Evolutionary conservation across 2,888 invertebrate genomes (phyloP).

Genomic region (Brachynemurus nebulosus): DNA sequence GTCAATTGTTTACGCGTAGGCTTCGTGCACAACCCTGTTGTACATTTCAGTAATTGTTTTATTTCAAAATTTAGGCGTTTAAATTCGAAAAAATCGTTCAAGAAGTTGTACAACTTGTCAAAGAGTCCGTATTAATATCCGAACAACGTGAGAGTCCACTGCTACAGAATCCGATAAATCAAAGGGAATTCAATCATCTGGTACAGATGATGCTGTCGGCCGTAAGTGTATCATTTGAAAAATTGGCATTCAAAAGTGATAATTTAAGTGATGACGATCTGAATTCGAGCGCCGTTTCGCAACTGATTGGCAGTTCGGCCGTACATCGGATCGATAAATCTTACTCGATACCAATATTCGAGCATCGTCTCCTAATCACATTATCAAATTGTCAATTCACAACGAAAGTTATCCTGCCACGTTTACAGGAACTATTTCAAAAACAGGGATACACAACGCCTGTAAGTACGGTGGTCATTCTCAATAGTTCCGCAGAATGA

Average conservation of each 20-base stretch:
- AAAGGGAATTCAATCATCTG: conserved; percentile 34
- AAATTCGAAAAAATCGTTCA: conserved; percentile 57
- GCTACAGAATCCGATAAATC: conserved; percentile 37
- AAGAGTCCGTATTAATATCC: conserved; percentile 55
- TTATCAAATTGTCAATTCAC: conserved; percentile 83
- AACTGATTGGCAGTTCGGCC: conserved; percentile 47
- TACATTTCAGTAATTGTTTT: too few relatives aligned
- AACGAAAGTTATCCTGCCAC: conserved; percentile 54
- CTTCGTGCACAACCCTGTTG: too few relatives aligned
- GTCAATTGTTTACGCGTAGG: too few relatives aligned
- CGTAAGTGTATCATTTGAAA: conserved; percentile 53
- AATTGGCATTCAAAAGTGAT: conserved; percentile 54
- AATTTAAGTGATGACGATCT: conserved; percentile 46
- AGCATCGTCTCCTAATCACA: conserved; percentile 69
- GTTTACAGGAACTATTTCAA: conserved; percentile 52
- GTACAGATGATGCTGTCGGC: conserved; percentile 47
- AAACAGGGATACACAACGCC: conserved; percentile 63
- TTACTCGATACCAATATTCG: conserved; percentile 45
- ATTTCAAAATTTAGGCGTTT: conserved; percentile 48
- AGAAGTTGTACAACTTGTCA: conserved; percentile 54
- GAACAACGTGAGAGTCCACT: conserved; percentile 50
- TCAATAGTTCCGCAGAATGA: too few relatives aligned
- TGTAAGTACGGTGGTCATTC: conserved; percentile 23
- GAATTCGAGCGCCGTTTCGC: conserved; percentile 41
- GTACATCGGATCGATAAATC: conserved; percentile 9